Base-by-base conservation (phyloP, 1,140 invertebrate species). In the Drosophila erecta region DNA sequence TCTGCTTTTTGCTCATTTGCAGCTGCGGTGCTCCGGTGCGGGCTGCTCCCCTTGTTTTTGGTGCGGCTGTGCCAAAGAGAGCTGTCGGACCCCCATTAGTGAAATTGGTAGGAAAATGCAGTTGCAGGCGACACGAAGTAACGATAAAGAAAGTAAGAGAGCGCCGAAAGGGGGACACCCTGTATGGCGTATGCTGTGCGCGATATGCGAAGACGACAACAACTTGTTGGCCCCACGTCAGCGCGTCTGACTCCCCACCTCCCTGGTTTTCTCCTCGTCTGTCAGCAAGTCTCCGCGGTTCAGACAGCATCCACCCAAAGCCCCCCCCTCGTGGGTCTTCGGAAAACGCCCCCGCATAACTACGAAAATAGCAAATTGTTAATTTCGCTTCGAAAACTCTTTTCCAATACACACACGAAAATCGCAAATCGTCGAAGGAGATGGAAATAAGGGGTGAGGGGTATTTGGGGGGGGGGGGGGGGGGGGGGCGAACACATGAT, bases 301-400 rank as follows among this genome's bases (percentile, higher is more conserved):
- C 67, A 49, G 67, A 38, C 70, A 72, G 56, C 66, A 58, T 49
- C 59, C 47, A 44, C 30, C 44, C 54, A 59, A 62, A 66, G 50
- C 58, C 74, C 58, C 58, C 58, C 81, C 62, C 38, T 22, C 37
- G 53, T 41, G 24, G 15, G 58, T 64, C 20, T 66, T 66, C 24
- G 57, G 37, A 27, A 59, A 57, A 58, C 75, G 79, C 83, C 84
- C 84, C 76, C 83, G 66, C 83, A 79, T 61, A 57, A 50, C 75
- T 87, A 87, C 83, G 38, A 66, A 87, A 89, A 87, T 87, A 87
- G 84, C 79, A 87, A 87, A 87, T 87, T 87, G 83, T 87, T 87
- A 87, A 86, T 86, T 86, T 86, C 62, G 79, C 83, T 89, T 79
- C 83, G 66, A 67, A 86, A 83, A 86, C 83, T 86, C 83, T 86